Evolutionary conservation across 2,888 invertebrate genomes (phyloP).

Genomic region (Alviniconcha strummeri): DNA sequence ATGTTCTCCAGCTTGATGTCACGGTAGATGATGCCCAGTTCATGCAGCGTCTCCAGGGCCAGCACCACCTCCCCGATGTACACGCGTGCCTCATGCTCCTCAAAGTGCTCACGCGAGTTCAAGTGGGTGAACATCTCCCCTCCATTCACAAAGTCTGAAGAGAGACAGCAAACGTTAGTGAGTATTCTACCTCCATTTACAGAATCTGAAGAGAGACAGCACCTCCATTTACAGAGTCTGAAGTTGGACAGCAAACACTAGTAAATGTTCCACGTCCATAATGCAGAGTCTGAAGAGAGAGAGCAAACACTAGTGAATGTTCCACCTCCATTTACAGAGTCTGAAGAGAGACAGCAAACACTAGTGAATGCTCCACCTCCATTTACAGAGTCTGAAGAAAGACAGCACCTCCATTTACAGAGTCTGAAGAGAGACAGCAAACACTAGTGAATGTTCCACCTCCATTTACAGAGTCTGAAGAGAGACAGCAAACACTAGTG

Average conservation of each 20-base stretch:
- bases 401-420: too few species aligned
- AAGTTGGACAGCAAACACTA: background rate
- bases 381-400: too few species aligned
- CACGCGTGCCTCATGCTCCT: constrained; percentile 90
- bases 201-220: background rate
- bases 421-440: too few species aligned
- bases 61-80: constrained; percentile 97
- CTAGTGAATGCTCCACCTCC: too few species aligned
- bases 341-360: too few species aligned
- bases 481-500: too few species aligned
- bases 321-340: too few species aligned
- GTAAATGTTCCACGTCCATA: too few species aligned
- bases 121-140: constrained; percentile 98
- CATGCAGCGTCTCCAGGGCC: constrained; percentile 94
- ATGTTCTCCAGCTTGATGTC: constrained; percentile 99
- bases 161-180: background rate
- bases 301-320: too few species aligned
- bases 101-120: constrained; percentile 94
- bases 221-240: background rate
- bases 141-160: constrained; percentile 94
- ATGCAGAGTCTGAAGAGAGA: too few species aligned
- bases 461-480: too few species aligned
- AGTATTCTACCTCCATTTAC: background rate
- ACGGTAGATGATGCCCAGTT: constrained; percentile 97
- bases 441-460: too few species aligned